Evolutionary conservation across 53 echinoderm and acorn worm species (phyloP).

Genomic region (Hippasteria phrygiana): DNA sequence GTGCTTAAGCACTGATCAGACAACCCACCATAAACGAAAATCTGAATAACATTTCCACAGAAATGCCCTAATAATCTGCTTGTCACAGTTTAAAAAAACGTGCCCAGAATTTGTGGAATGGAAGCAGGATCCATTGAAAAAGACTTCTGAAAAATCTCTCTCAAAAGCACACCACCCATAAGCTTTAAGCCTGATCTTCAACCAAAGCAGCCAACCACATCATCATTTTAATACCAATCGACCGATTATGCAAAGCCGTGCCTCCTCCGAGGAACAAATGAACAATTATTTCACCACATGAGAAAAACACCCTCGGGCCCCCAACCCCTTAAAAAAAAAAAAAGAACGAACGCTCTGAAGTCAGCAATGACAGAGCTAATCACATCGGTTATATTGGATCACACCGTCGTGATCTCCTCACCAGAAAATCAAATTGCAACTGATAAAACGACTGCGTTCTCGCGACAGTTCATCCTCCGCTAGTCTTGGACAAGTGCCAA

Average conservation of each 20-base stretch:
- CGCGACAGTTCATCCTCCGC: not conserved
- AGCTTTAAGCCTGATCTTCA: not conserved
- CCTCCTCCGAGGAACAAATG: not conserved
- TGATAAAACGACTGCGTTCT: not conserved
- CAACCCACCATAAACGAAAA: too few relatives aligned
- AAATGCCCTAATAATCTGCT: too few relatives aligned
- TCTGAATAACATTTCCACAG: too few relatives aligned
- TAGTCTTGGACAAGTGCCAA: slow-evolving; percentile 31
- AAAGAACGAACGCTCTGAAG: not conserved
- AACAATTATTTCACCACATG: not conserved
- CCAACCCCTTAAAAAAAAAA: not conserved
- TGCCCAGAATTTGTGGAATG: too few relatives aligned
- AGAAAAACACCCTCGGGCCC: not conserved
- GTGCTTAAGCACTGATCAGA: too few relatives aligned
- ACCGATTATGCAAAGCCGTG: not conserved
- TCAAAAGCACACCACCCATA: not conserved
- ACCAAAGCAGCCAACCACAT: not conserved
- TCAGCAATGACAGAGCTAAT: slow-evolving; percentile 23
- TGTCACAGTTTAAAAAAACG: too few relatives aligned
- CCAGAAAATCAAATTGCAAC: slow-evolving; percentile 50
- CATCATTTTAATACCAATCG: too few relatives aligned
- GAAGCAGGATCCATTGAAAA: too few relatives aligned
- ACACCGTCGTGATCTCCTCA: not conserved
- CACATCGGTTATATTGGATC: slow-evolving; percentile 42
- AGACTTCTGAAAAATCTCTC: not conserved